Conservation (phyloP, 2,888 invertebrate species). For the Resseliella maxima region DNA sequence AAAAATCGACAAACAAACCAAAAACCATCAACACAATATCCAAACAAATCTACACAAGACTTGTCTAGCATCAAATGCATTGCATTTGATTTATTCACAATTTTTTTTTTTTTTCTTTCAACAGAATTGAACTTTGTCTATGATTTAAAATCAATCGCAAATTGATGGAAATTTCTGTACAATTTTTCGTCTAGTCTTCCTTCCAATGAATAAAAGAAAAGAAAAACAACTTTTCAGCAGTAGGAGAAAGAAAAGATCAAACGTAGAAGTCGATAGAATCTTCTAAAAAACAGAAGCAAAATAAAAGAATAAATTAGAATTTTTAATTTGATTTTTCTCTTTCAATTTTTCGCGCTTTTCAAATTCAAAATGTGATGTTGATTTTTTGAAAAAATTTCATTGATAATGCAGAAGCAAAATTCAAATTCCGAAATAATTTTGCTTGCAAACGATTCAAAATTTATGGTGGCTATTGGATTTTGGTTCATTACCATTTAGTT, state of each 20-base stretch:
- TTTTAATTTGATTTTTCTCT: neutral
- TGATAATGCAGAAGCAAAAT: neutral
- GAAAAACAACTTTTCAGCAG: too few relatives aligned
- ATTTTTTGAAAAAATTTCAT: too few relatives aligned
- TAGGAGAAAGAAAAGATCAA: too few relatives aligned
- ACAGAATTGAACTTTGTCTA: neutral
- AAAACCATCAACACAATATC: neutral
- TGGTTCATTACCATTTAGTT: constrained; percentile 32
- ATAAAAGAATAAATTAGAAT: neutral
- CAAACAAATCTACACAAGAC: constrained; percentile 14
- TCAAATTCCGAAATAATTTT: constrained; percentile 2
- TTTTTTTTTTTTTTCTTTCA: neutral
- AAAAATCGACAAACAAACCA: neutral
- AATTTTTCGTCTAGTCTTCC: too few relatives aligned
- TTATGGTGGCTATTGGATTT: neutral
- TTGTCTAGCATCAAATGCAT: neutral
- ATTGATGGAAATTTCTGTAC: neutral
- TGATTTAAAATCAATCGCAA: neutral
- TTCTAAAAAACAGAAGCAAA: neutral
- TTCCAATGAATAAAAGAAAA: too few relatives aligned
- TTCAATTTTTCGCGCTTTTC: neutral
- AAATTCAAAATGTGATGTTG: too few relatives aligned
- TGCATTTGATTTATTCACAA: constrained; percentile 15
- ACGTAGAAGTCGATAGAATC: too few relatives aligned
- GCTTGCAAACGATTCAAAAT: neutral